Evolutionary conservation across 2,113 vertebrate genomes (phyloP).

Genomic region (Connochaetes taurinus): DNA sequence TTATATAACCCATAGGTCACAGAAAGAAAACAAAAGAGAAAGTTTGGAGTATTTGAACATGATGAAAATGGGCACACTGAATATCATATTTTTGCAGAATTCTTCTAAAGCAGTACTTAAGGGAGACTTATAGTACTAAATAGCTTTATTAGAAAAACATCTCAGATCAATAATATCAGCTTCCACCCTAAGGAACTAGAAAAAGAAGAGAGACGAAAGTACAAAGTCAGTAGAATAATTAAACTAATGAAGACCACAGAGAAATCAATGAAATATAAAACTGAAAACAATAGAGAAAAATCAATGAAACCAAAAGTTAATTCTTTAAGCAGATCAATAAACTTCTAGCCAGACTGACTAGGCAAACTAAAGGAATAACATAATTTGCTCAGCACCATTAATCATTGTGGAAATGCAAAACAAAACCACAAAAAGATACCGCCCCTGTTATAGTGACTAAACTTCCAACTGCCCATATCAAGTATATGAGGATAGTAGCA

Average conservation of each 20-base stretch:
- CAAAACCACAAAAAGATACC: background rate
- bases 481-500: background rate
- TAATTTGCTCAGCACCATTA: background rate
- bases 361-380: background rate
- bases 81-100: background rate
- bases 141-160: background rate
- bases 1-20: background rate
- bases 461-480: background rate
- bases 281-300: background rate
- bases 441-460: background rate
- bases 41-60: background rate
- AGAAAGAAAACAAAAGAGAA: background rate
- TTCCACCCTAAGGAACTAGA: background rate
- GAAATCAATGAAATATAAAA: constrained; percentile 7
- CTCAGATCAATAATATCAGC: background rate
- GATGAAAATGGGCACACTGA: background rate
- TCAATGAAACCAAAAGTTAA: background rate
- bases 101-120: background rate
- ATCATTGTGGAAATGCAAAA: background rate
- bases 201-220: background rate
- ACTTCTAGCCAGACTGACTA: background rate
- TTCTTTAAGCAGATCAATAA: background rate
- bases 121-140: background rate
- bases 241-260: background rate
- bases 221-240: background rate